A percentile compares a stretch with the other conserved stretches of the same genome.
Evolutionary conservation across 1,140 invertebrate genomes (phyloP).

Genomic region (Leptoteleia sp.): DNA sequence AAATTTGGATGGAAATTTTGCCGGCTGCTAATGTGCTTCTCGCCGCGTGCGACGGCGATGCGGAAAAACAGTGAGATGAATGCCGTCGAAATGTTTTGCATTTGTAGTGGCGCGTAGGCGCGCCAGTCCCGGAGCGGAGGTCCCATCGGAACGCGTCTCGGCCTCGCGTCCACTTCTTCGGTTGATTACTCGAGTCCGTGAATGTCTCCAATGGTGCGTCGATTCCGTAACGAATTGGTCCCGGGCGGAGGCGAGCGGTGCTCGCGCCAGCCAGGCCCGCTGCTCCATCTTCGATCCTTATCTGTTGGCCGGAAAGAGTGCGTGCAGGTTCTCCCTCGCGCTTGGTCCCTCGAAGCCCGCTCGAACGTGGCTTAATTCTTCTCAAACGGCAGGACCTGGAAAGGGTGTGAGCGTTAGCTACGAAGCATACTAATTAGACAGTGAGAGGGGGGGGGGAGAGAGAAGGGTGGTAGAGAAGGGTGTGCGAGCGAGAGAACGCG

Average conservation of each 20-base stretch:
- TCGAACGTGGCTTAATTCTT: slow-evolving; percentile 48
- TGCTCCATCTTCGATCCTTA: slow-evolving; percentile 26
- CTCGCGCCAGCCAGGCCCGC: slow-evolving; percentile 18
- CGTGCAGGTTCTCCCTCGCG: slow-evolving; percentile 34
- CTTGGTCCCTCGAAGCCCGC: slow-evolving; percentile 42
- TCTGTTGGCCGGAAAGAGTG: slow-evolving; percentile 13
- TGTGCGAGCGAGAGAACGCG: neutral
- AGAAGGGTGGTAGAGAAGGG: slow-evolving; percentile 29
- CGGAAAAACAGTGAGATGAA: no score
- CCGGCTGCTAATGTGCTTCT: no score
- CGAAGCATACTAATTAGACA: slow-evolving; percentile 74
- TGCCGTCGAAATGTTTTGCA: no score
- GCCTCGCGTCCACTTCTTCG: no score
- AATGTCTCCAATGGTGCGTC: slow-evolving; percentile 3
- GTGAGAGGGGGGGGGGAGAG: slow-evolving; percentile 50
- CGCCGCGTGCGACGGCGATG: no score
- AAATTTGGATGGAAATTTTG: no score
- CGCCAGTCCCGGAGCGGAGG: no score
- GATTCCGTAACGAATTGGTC: slow-evolving; percentile 24
- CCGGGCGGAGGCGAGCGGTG: slow-evolving; percentile 10
- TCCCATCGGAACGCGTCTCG: no score
- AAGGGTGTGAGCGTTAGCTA: slow-evolving; percentile 81
- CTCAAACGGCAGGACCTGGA: slow-evolving; percentile 71
- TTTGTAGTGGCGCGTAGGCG: no score
- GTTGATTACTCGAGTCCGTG: no score